Conservation (phyloP, 2,888 invertebrate genomes). For the Euproctis similis region DNA sequence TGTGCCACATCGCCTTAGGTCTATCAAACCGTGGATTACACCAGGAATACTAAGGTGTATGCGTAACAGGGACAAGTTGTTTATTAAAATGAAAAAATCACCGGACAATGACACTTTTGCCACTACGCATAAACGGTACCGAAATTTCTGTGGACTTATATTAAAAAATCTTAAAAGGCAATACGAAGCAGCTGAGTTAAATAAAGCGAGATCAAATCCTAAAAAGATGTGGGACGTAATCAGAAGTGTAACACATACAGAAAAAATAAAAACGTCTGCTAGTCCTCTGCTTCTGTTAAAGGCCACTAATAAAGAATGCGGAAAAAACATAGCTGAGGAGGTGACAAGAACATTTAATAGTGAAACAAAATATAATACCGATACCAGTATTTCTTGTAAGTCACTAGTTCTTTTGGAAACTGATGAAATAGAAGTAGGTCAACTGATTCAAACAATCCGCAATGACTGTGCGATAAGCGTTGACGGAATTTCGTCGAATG, state of each 20-base stretch:
- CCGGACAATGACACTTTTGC: neutral
- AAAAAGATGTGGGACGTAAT: neutral
- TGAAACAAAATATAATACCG: too few relatives aligned
- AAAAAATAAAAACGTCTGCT: neutral
- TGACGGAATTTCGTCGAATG: too few relatives aligned
- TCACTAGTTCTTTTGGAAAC: too few relatives aligned
- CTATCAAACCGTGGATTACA: neutral
- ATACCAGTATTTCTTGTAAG: too few relatives aligned
- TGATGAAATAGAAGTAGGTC: too few relatives aligned
- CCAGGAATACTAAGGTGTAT: neutral
- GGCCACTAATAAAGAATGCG: too few relatives aligned
- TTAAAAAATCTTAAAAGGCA: neutral
- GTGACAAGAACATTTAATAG: too few relatives aligned
- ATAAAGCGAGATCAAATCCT: slow-evolving; percentile 1
- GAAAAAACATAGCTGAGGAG: too few relatives aligned
- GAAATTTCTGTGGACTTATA: neutral
- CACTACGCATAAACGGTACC: neutral
- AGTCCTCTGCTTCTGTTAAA: too few relatives aligned
- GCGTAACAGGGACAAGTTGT: neutral
- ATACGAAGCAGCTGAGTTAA: neutral
- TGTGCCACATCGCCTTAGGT: too few relatives aligned
- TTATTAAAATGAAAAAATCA: neutral
- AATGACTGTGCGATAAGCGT: too few relatives aligned
- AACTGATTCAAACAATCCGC: too few relatives aligned
- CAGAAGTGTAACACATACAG: neutral